These are phyloP conservation scores for Lutraria lutraria DNA, from an alignment of 2,888 invertebrate species.

Conservation along the genomic window DNA sequence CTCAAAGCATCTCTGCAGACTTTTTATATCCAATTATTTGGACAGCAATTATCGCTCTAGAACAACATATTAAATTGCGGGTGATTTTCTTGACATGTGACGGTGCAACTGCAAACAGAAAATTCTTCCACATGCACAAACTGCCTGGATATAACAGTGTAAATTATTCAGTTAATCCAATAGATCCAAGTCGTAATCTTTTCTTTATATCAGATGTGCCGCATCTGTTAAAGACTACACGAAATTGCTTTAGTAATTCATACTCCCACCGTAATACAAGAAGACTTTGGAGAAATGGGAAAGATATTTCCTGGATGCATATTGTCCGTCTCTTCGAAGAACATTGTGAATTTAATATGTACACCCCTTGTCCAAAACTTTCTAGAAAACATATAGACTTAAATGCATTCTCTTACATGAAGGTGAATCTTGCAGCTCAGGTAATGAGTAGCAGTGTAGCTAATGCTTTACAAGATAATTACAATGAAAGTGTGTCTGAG, in stretches of 20 bases:
- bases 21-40: not conserved
- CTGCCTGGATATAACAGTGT: not conserved
- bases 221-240: conserved; percentile 63
- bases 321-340: conserved; percentile 60
- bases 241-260: conserved; percentile 68
- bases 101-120: not conserved
- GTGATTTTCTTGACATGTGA: not conserved
- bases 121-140: not conserved
- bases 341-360: conserved; percentile 47
- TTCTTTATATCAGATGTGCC: conserved; percentile 64
- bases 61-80: not conserved
- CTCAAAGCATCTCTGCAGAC: not conserved
- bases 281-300: conserved; percentile 60
- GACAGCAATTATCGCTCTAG: not conserved
- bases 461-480: conserved; percentile 49
- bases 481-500: conserved; percentile 44
- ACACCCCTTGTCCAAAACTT: conserved; percentile 54
- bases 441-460: conserved; percentile 48
- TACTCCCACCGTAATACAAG: conserved; percentile 56
- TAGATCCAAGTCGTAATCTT: not conserved
- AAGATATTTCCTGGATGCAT: conserved; percentile 68
- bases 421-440: conserved; percentile 57
- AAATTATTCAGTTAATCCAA: not conserved
- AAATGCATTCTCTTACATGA: conserved; percentile 47
- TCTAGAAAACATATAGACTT: conserved; percentile 42